These are phyloP conservation scores for Natrix natrix DNA, from an alignment of 2,797 vertebrate species.

Conservation along the genomic window DNA sequence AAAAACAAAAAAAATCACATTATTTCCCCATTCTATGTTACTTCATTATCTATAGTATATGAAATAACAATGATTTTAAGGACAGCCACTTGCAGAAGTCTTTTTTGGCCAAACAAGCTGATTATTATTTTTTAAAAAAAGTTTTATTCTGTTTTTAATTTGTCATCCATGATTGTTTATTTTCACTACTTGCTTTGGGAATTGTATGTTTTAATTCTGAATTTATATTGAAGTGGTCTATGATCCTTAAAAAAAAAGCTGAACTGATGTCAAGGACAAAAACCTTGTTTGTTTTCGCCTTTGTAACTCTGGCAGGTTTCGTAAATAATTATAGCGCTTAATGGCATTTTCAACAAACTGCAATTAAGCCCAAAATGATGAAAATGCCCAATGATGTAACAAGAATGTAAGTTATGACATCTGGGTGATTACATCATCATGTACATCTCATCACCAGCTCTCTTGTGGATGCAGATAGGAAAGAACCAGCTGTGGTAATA, in stretches of 20 bases:
- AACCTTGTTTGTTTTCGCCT: background rate
- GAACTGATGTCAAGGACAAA: background rate
- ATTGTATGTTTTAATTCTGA: background rate
- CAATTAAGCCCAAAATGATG: background rate
- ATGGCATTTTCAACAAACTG: background rate
- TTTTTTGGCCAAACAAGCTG: background rate
- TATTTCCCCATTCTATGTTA: background rate
- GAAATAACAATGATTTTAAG: background rate
- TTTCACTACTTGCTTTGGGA: background rate
- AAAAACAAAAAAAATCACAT: background rate
- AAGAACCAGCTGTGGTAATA: background rate
- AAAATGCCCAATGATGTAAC: background rate
- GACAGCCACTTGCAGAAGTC: background rate
- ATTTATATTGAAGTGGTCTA: background rate
- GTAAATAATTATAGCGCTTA: background rate
- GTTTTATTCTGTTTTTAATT: background rate
- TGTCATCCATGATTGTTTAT: background rate
- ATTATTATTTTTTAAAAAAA: background rate
- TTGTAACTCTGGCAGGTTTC: background rate
- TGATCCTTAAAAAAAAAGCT: background rate
- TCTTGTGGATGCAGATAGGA: background rate
- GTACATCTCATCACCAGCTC: background rate
- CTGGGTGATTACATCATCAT: background rate
- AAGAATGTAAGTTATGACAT: background rate
- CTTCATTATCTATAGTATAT: background rate